Conservation (phyloP, 2,888 invertebrate species). For the Muschampia plurimacula region DNA sequence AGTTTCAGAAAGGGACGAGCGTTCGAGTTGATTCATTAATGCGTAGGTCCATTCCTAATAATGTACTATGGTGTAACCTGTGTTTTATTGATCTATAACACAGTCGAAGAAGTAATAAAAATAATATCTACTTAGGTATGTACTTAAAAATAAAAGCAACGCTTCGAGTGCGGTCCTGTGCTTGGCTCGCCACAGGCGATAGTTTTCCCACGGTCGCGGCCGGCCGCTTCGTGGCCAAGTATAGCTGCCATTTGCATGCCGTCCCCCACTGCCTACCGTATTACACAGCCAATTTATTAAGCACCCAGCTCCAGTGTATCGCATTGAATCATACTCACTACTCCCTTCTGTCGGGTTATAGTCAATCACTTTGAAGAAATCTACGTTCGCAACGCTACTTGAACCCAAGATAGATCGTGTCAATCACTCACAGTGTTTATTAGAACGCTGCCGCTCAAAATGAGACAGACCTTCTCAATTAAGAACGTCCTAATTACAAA, state of each 20-base stretch:
- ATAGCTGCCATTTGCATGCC: constrained; percentile 84
- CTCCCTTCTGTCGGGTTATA: constrained; percentile 22
- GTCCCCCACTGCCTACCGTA: constrained; percentile 75
- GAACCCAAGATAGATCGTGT: constrained; percentile 34
- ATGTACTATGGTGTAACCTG: no score
- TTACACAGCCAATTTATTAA: constrained; percentile 61
- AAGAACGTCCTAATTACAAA: constrained; percentile 20
- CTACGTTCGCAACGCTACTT: constrained; percentile 36
- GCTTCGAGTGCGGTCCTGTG: constrained; percentile 64
- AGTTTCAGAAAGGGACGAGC: no score
- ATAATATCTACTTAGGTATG: background rate
- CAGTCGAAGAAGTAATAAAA: no score
- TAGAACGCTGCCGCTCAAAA: constrained; percentile 20
- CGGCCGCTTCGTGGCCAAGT: constrained; percentile 76
- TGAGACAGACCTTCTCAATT: constrained; percentile 30
- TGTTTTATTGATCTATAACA: no score
- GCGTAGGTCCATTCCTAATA: no score
- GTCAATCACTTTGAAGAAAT: constrained; percentile 27
- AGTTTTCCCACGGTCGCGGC: constrained; percentile 84
- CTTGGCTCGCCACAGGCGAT: constrained; percentile 81
- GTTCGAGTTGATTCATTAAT: no score
- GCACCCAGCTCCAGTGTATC: constrained; percentile 16
- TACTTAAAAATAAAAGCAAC: background rate
- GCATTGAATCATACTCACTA: background rate
- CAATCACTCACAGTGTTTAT: constrained; percentile 28